Conservation (phyloP, 2,113 vertebrate genomes). For the Hiodon tergisus region DNA sequence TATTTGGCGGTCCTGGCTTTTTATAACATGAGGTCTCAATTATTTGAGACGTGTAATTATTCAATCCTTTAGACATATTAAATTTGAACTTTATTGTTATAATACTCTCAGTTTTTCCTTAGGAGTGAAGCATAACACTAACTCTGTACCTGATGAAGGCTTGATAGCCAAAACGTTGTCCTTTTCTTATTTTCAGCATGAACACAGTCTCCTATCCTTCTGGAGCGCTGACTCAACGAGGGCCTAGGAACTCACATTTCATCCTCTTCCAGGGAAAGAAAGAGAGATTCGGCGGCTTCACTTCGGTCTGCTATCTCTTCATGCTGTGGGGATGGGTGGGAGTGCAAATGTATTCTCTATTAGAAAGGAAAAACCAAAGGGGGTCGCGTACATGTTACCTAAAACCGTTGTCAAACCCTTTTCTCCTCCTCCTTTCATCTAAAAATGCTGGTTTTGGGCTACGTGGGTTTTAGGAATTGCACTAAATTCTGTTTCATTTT, state of each 20-base stretch:
- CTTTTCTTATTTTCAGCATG: no score
- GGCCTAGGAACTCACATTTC: no score
- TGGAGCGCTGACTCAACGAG: no score
- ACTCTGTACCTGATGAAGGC: not conserved
- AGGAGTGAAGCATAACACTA: not conserved
- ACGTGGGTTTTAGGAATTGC: no score
- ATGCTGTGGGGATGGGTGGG: not conserved
- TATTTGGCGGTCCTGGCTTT: not conserved
- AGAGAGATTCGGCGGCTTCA: no score
- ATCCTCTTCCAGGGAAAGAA: no score
- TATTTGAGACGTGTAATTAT: conserved; percentile 19
- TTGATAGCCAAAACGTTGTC: no score
- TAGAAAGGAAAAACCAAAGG: no score
- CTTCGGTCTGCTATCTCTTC: not conserved
- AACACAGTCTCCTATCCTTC: no score
- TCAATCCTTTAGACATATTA: conserved; percentile 22
- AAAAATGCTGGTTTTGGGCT: no score
- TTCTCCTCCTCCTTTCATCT: not conserved
- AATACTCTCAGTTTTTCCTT: conserved; percentile 11
- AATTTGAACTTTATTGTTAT: conserved; percentile 5
- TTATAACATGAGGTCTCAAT: conserved; percentile 17
- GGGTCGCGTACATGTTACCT: no score
- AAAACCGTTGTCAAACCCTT: not conserved
- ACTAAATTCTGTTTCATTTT: no score
- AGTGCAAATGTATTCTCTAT: not conserved